Evolutionary conservation across 2,113 vertebrate genomes (phyloP).

Genomic region (Anguilla japonica): DNA sequence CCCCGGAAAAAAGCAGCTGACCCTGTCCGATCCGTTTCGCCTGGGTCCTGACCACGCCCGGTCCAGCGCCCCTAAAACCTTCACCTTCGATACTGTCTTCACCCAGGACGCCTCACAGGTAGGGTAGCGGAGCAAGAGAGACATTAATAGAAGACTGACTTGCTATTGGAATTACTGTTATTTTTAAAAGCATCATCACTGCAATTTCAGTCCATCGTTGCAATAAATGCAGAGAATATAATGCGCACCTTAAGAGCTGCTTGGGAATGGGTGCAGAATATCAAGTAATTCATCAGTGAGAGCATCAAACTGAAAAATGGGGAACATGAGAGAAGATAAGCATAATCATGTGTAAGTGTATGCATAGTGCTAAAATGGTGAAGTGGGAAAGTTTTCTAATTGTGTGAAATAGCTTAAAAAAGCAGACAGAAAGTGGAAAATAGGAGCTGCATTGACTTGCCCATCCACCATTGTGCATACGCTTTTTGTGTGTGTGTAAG

Average conservation of each 20-base stretch:
- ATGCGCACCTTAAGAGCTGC: too few species aligned
- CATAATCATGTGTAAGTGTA: background rate
- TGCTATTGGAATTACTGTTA: background rate
- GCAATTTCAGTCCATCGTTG: background rate
- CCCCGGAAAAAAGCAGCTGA: conserved; percentile 85
- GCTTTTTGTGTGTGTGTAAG: background rate
- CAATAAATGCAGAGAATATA: background rate
- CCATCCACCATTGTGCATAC: background rate
- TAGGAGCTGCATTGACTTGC: background rate
- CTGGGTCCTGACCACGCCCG: conserved; percentile 58
- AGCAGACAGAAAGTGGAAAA: too few species aligned
- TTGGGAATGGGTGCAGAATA: background rate
- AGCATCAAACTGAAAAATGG: background rate
- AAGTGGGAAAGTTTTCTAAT: background rate
- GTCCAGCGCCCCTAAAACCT: conserved; percentile 79
- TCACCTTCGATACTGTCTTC: conserved; percentile 86
- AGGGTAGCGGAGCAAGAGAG: conserved; percentile 18
- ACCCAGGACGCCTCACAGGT: conserved; percentile 89
- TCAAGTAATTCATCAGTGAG: background rate
- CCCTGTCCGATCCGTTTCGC: conserved; percentile 72
- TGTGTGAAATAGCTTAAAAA: background rate
- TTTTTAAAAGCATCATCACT: background rate
- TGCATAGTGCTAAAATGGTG: background rate
- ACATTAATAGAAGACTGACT: too few species aligned
- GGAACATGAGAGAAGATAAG: background rate